Evolutionary conservation across 1,140 invertebrate genomes (phyloP).

Genomic region (Atta cephalotes): DNA sequence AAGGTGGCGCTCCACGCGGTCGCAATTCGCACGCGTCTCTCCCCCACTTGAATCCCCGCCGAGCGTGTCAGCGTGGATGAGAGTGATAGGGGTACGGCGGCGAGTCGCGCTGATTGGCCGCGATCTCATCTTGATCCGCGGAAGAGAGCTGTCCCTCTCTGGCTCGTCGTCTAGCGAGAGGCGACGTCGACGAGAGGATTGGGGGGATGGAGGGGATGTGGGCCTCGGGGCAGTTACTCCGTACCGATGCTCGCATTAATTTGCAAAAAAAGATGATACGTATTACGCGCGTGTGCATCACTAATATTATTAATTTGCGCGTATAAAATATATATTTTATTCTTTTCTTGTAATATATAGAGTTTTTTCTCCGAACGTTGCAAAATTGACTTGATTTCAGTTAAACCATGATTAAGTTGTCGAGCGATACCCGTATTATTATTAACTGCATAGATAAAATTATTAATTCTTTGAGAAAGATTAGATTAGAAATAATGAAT

Average conservation of each 20-base stretch:
- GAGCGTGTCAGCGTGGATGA: constrained; percentile 33
- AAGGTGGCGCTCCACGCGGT: constrained; percentile 59
- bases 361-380: background rate
- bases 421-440: background rate
- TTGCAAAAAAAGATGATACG: constrained; percentile 45
- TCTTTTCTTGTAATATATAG: too few species aligned
- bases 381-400: background rate
- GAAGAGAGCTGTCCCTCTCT: constrained; percentile 48
- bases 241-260: constrained; percentile 16
- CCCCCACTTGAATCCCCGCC: constrained; percentile 29
- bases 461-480: background rate
- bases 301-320: constrained; percentile 32
- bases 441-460: background rate
- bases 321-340: background rate
- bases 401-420: background rate
- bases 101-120: constrained; percentile 64
- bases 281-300: constrained; percentile 8
- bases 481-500: background rate
- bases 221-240: constrained; percentile 26
- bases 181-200: background rate
- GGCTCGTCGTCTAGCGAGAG: background rate
- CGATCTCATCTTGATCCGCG: constrained; percentile 32
- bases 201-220: too few species aligned
- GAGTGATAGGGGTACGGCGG: constrained; percentile 33
- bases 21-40: constrained; percentile 45